These are phyloP conservation scores for Danio kyathit DNA, from an alignment of 2,797 vertebrate genomes.

Conservation along the genomic window DNA sequence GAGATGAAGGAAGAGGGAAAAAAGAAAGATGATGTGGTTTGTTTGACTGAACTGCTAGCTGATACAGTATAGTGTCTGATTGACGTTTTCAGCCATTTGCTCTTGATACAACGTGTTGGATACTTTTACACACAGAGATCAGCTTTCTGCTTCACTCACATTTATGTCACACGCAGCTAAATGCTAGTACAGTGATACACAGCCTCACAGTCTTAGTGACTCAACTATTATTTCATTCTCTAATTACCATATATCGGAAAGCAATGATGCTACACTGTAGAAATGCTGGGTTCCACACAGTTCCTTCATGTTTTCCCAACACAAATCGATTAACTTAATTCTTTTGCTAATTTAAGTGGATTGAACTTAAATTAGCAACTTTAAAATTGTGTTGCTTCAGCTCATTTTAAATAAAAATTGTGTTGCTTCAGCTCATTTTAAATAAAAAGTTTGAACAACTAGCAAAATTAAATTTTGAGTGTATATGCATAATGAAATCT, in stretches of 20 bases:
- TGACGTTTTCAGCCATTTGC: background rate
- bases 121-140: conserved; percentile 37
- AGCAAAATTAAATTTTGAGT: too few species aligned
- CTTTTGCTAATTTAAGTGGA: too few species aligned
- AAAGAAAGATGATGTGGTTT: background rate
- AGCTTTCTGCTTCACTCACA: conserved; percentile 36
- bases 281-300: too few species aligned
- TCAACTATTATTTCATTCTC: background rate
- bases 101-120: conserved; percentile 21
- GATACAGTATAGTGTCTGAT: conserved; percentile 11
- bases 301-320: too few species aligned
- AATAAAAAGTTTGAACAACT: too few species aligned
- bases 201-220: background rate
- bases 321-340: too few species aligned
- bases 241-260: background rate
- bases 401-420: too few species aligned
- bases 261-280: too few species aligned
- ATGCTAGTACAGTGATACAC: conserved; percentile 1
- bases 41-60: background rate
- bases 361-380: too few species aligned
- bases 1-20: background rate
- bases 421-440: too few species aligned
- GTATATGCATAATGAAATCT: too few species aligned
- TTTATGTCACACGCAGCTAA: conserved; percentile 30
- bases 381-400: too few species aligned